Percentiles rank a stretch among this genome's conserved stretches.
Evolutionary conservation across 2,797 vertebrate species (phyloP).

Genomic region (Enteromius treurensis): DNA sequence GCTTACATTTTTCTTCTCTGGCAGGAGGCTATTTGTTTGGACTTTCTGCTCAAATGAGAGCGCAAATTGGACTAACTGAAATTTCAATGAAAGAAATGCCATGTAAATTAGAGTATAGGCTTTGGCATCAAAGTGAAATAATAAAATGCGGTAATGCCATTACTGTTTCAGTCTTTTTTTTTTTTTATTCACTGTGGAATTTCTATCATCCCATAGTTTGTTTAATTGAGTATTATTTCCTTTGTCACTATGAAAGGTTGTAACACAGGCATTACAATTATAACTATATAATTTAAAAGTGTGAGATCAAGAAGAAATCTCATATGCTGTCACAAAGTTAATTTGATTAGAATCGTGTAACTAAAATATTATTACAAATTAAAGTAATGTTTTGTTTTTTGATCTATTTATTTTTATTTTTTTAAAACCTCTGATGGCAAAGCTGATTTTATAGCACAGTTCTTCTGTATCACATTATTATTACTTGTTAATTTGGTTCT

Average conservation of each 20-base stretch:
- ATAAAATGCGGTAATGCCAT: neutral
- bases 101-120: neutral
- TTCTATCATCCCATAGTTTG: neutral
- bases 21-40: slow-evolving; percentile 15
- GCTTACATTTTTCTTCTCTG: slow-evolving; percentile 15
- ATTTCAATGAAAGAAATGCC: slow-evolving; percentile 4
- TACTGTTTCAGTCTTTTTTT: neutral
- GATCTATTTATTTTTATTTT: neutral
- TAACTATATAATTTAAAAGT: neutral
- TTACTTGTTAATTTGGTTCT: neutral
- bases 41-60: slow-evolving; percentile 27
- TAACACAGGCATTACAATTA: neutral
- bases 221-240: neutral
- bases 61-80: slow-evolving; percentile 27
- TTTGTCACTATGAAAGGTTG: neutral
- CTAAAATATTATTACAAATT: neutral
- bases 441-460: neutral
- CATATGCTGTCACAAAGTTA: neutral
- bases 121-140: neutral
- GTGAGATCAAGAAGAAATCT: neutral
- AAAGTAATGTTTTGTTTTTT: neutral
- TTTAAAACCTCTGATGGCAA: neutral
- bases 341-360: neutral
- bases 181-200: neutral
- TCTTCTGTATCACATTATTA: neutral